Base-by-base conservation (phyloP, 2,888 invertebrate species). In the Platycheirus albimanus region DNA sequence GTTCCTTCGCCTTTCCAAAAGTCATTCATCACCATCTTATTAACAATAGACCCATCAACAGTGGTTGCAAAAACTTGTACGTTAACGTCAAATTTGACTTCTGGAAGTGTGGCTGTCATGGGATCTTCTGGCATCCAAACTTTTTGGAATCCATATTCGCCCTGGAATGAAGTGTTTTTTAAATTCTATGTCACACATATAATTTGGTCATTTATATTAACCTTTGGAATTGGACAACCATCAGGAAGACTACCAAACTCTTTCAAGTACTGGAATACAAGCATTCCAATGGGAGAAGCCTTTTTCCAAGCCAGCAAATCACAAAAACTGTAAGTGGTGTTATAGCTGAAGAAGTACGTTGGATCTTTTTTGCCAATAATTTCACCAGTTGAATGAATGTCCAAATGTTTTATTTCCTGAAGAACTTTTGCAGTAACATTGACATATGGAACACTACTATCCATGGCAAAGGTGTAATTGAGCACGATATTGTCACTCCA, bases 91-190 rank as follows among this genome's bases (percentile, higher is more conserved):
- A 89, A 89, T 20, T 89, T 88, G 2, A 89, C 36, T 15, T 89
- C 89, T 0, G 90, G 89, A 11, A 89, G 70, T 0, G 85, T 87
- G 4, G 88, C 86, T 5, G 87, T 85, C 0, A 89, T 81, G 10
- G 89, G 85, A 64, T 90, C 90, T 78, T 90, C 90, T 5, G 90
- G 90, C 85, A 88, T 86, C 90, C 90, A 90, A 76, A 90, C 85
- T 52, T 87, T 89, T 54, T 88, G 88, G 56, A 89, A 77, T 15
- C 66, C 87, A 74, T 90, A 90, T 28, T 87, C 61, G 7, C 89
- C 90, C 90, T 90, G 87, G 38, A 88, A 90, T 33, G 7, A 7
- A 33, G 5, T 33, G 3, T 33, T 33, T 72, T 85, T 71, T 36
- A 83, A 86, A 19, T 0, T 28, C 4, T 13, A 11, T 10, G n/a